phyloP scores from a whole-genome alignment of 2,888 invertebrate species.

The Toxonevra muliebris region DNA sequence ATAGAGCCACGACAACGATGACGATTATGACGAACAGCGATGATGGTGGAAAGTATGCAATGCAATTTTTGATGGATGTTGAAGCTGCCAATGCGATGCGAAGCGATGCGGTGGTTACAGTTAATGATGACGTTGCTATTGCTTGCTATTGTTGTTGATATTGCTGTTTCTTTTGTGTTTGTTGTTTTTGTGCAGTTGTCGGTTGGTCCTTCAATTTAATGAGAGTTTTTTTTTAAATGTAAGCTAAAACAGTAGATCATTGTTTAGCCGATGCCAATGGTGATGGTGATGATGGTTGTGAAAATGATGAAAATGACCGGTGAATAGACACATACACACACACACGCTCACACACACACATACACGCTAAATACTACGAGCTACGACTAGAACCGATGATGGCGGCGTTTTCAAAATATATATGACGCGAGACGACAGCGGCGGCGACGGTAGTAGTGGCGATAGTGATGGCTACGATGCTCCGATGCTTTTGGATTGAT shows the following conservation, averaged over 20 bases:
- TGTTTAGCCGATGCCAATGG: no score
- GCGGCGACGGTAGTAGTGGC: slow-evolving; percentile 24
- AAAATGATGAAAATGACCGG: slow-evolving; percentile 4
- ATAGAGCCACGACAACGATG: slow-evolving; percentile 74
- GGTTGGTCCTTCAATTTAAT: no score
- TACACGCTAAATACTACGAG: not conserved
- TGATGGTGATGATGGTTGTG: no score
- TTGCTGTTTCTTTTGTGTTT: no score
- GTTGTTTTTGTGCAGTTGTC: no score
- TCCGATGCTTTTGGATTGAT: slow-evolving; percentile 5
- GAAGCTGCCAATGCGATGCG: slow-evolving; percentile 11
- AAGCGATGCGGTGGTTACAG: slow-evolving; percentile 14
- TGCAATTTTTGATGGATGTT: not conserved
- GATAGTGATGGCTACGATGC: slow-evolving; percentile 12
- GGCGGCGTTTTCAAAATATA: slow-evolving; percentile 5
- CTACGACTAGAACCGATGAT: slow-evolving; percentile 1
- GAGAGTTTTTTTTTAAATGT: no score
- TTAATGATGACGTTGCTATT: no score
- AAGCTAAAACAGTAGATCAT: no score
- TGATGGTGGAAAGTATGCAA: not conserved
- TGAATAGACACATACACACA: slow-evolving; percentile 5
- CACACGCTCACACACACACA: not conserved
- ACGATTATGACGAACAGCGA: slow-evolving; percentile 4
- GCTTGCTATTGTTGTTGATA: no score
- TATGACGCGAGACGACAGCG: slow-evolving; percentile 8